phyloP scores from a whole-genome alignment of 2,113 vertebrate genomes.

The Dolichotis patagonum region DNA sequence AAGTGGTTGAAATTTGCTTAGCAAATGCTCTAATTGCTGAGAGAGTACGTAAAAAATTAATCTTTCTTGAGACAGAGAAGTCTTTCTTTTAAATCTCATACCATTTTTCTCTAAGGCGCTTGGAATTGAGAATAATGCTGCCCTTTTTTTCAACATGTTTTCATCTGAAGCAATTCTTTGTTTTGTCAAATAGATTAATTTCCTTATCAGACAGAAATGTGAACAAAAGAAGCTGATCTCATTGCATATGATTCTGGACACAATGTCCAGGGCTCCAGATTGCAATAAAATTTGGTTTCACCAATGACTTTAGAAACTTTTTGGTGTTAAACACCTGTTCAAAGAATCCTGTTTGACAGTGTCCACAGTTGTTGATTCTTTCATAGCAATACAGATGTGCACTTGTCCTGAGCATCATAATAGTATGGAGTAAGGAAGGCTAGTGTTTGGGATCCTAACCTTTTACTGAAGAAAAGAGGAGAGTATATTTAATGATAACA shows the following conservation, averaged over 20 bases:
- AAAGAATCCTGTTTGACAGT: not conserved
- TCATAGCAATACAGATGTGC: not conserved
- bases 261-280: not conserved
- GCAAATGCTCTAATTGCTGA: not conserved
- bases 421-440: not conserved
- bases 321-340: not conserved
- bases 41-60: not conserved
- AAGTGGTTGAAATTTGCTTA: constrained; percentile 22
- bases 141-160: constrained; percentile 15
- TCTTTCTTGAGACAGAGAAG: constrained; percentile 22
- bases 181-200: constrained; percentile 52
- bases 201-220: constrained; percentile 59
- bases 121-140: constrained; percentile 27
- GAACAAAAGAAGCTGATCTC: constrained; percentile 45
- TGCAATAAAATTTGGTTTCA: not conserved
- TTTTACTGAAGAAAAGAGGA: not conserved
- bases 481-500: not conserved
- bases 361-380: not conserved
- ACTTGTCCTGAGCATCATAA: not conserved
- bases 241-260: constrained; percentile 1
- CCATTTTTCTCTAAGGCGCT: not conserved
- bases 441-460: not conserved
- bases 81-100: constrained; percentile 55
- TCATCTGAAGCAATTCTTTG: constrained; percentile 59
- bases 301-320: not conserved